Conservation (phyloP, 37 sponge, comb jelly and placozoan genomes). For the Amphimedon queenslandica region DNA sequence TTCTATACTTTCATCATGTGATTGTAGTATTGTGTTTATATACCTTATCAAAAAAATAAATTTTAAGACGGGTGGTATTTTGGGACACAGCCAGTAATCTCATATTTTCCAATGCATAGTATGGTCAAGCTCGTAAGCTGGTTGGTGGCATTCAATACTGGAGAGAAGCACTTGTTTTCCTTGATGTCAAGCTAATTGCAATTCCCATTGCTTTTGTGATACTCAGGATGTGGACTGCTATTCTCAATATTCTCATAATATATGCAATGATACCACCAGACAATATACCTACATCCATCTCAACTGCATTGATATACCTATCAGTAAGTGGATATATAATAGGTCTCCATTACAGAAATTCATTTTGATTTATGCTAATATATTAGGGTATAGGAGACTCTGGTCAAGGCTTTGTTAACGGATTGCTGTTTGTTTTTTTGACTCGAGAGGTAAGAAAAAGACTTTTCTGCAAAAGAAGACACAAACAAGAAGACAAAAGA, state of each 20-base stretch:
- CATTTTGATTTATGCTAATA: background rate
- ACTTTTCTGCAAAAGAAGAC: background rate
- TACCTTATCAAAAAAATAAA: too few species aligned
- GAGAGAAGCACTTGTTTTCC: constrained; percentile 8
- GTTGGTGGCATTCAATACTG: background rate
- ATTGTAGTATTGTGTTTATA: too few species aligned
- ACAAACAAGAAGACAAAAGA: too few species aligned
- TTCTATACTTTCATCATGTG: too few species aligned
- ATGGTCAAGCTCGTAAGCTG: background rate
- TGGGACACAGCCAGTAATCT: too few species aligned
- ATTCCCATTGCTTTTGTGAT: constrained; percentile 53
- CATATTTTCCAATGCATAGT: background rate
- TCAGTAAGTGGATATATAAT: background rate
- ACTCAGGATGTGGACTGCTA: constrained; percentile 49
- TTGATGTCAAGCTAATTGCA: constrained; percentile 57
- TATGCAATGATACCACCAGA: background rate
- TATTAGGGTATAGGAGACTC: constrained; percentile 65
- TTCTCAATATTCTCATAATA: constrained; percentile 8
- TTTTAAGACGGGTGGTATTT: too few species aligned
- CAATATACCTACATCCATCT: background rate
- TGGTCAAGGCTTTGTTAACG: constrained; percentile 57
- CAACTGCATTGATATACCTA: background rate
- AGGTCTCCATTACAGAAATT: background rate
- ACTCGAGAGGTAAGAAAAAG: constrained; percentile 34
- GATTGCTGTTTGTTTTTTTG: constrained; percentile 43